phyloP scores from a whole-genome alignment of 2,797 vertebrate species.

The Morelia viridis region DNA sequence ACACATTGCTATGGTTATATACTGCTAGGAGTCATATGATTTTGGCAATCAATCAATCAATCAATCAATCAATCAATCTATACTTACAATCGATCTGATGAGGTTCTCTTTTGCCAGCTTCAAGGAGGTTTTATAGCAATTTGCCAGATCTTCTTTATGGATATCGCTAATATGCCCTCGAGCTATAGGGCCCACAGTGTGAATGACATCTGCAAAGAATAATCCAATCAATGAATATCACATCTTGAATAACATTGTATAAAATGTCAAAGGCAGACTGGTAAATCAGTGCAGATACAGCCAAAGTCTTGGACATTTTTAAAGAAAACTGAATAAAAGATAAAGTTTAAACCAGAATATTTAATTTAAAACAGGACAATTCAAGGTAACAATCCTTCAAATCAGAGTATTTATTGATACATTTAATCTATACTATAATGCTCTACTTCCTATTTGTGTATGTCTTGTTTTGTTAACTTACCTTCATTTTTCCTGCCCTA shows the following conservation, averaged over 20 bases:
- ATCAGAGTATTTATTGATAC: not conserved
- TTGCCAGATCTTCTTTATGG: conserved; percentile 89
- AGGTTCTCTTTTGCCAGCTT: conserved; percentile 87
- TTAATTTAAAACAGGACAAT: conserved; percentile 6
- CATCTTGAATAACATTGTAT: not conserved
- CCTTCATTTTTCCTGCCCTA: not conserved
- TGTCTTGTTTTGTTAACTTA: not conserved
- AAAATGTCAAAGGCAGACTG: not conserved
- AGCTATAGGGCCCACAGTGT: conserved; percentile 95
- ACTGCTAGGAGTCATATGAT: not conserved
- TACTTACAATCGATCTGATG: conserved; percentile 92
- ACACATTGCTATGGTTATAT: not conserved
- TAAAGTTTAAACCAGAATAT: conserved; percentile 7
- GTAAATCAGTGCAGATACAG: not conserved
- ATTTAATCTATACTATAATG: not conserved
- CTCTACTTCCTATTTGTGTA: not conserved
- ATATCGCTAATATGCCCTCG: conserved; percentile 85
- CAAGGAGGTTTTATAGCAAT: conserved; percentile 93
- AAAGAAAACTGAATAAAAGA: conserved; percentile 24
- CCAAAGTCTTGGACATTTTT: not conserved
- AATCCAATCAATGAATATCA: not conserved
- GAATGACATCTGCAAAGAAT: conserved; percentile 89
- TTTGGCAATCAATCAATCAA: not conserved
- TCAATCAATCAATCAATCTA: not conserved
- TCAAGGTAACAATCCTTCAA: too few species aligned